phyloP scores from a whole-genome alignment of 1,140 invertebrate genomes.

The Himalopsyche phryganea region DNA sequence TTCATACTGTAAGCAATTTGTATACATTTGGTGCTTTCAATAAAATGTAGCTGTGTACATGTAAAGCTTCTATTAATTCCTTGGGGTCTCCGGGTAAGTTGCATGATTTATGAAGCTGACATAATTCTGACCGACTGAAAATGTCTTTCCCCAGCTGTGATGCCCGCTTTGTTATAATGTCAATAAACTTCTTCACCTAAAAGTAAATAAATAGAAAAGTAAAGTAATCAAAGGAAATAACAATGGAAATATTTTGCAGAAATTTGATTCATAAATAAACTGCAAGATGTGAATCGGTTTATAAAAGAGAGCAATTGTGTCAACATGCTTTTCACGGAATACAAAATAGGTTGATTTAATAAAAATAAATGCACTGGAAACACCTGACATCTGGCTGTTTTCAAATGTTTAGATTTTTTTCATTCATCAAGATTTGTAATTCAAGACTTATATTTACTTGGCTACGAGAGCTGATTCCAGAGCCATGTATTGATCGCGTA shows the following conservation, averaged over 20 bases:
- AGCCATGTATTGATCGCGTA: conserved; percentile 66
- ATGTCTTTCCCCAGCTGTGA: conserved; percentile 62
- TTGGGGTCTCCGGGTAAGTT: conserved; percentile 61
- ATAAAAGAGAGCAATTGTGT: background rate
- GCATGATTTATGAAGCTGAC: conserved; percentile 66
- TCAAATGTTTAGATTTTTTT: too few relatives aligned
- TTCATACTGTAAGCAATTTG: conserved; percentile 44
- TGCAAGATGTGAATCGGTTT: background rate
- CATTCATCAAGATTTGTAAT: background rate
- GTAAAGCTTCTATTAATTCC: conserved; percentile 70
- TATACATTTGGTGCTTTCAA: conserved; percentile 80
- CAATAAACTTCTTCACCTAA: conserved; percentile 74
- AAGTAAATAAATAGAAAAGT: conserved; percentile 34
- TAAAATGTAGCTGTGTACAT: conserved; percentile 80
- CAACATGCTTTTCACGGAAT: too few relatives aligned
- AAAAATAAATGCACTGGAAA: too few relatives aligned
- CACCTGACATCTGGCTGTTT: too few relatives aligned
- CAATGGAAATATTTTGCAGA: too few relatives aligned
- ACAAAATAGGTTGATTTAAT: too few relatives aligned
- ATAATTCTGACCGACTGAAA: conserved; percentile 69
- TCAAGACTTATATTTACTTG: conserved; percentile 50
- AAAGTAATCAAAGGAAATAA: background rate
- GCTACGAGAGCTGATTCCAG: conserved; percentile 67
- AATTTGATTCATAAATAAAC: background rate
- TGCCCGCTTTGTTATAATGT: conserved; percentile 62